Evolutionary conservation across 2,113 vertebrate species (phyloP), one percentile per base, ranked within the genome.

Genomic region (Gasterosteus aculeatus): DNA sequence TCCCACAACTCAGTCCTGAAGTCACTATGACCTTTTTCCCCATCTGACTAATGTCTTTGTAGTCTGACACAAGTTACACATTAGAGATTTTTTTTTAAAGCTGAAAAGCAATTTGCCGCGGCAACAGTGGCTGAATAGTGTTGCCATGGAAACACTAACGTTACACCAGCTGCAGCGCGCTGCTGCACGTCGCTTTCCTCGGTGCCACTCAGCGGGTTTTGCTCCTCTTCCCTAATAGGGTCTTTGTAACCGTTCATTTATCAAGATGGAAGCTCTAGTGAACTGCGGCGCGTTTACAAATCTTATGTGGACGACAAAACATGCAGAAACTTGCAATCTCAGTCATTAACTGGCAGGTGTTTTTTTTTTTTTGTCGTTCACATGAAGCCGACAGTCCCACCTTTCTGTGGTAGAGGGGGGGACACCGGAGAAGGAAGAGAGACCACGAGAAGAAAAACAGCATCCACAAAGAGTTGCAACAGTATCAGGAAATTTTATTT

Each of bases 401-500:
- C 22, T 26, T 26, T 26, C 22, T 26, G 22, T 26, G 22, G 22
- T 26, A 26, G 22, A 26, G 22, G 22, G 22, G 22, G 2, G 3
- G 8, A 8, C 16, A 8, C 16, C 16, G 33, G 57, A 60, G 29
- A 33, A 16, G 29, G 14, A 42, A 26, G 53, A 41, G 14, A 39
- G 1, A 60, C 5, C 18, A 56, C 1, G 56, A 26, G 8, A 56
- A 72, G 53, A 61, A 33, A n/a, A 59, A 64, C 10, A 8, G 12
- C 19, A 64, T 15, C 18, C 61, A 69, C 41, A 74, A 69, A 70
- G 58, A 71, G n/a, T 38, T 64, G 74, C 77, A 90, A 93, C 91
- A 90, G 92, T 93, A 94, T 93, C 88, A 94, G 90, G 89, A 92
- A 92, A 87, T 91, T 94, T 93, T 94, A 95, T 93, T 95, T 89